phyloP scores from a whole-genome alignment of 2,888 invertebrate genomes.

The Microplitis deprimator region DNA sequence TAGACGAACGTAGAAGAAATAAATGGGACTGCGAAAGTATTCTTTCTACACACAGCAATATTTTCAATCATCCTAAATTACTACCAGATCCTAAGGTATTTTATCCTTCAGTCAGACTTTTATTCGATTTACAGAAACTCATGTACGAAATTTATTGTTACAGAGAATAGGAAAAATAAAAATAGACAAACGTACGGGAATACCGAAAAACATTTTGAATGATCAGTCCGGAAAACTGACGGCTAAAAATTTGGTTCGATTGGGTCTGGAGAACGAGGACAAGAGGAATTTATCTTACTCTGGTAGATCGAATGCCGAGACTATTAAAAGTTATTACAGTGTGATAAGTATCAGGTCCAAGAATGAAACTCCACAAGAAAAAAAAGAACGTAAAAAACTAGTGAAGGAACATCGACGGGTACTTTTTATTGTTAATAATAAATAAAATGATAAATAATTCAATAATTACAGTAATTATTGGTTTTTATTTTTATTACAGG shows the following conservation, averaged over 20 bases:
- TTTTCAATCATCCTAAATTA: conserved; percentile 92
- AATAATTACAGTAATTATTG: conserved; percentile 23
- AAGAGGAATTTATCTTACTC: conserved; percentile 65
- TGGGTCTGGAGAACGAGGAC: conserved; percentile 73
- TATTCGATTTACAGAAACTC: background rate
- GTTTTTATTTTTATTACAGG: conserved; percentile 67
- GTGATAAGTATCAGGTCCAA: conserved; percentile 81
- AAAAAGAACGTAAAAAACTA: conserved; percentile 82
- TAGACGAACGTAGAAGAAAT: conserved; percentile 77
- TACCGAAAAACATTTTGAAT: conserved; percentile 80
- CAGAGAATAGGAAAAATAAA: conserved; percentile 77
- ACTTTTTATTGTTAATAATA: conserved; percentile 34
- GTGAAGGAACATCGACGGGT: conserved; percentile 83
- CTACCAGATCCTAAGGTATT: conserved; percentile 82
- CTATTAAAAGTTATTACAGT: conserved; percentile 80
- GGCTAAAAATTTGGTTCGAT: conserved; percentile 78
- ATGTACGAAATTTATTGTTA: conserved; percentile 45
- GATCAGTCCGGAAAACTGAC: conserved; percentile 77
- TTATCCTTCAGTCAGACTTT: background rate
- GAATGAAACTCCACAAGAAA: conserved; percentile 85
- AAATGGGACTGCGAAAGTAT: conserved; percentile 95
- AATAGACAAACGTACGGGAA: conserved; percentile 81
- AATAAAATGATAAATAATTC: conserved; percentile 29
- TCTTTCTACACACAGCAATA: conserved; percentile 89
- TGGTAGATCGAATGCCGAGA: conserved; percentile 76